Percentiles rank a stretch among this genome's conserved stretches.
These are phyloP conservation scores for Amia ocellicauda DNA, from an alignment of 2,113 vertebrate species.

Conservation along the genomic window DNA sequence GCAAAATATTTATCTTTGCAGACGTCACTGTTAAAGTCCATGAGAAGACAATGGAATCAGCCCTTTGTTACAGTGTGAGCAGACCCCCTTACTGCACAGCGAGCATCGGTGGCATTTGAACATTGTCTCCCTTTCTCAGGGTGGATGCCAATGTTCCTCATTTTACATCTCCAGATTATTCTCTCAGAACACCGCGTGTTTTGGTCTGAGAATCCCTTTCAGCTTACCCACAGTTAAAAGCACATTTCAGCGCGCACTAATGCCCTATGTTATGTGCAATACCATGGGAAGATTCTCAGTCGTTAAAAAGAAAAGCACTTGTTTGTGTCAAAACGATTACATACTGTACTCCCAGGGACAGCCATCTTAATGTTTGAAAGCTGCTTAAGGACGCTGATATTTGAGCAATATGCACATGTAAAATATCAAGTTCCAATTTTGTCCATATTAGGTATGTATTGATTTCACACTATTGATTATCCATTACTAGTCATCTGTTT, in stretches of 20 bases:
- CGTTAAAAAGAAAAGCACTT: background rate
- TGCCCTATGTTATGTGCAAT: background rate
- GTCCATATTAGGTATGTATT: conserved; percentile 55
- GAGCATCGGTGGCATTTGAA: too few relatives aligned
- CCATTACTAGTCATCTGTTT: conserved; percentile 15
- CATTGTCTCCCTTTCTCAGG: too few relatives aligned
- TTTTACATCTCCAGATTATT: too few relatives aligned
- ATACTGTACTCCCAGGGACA: conserved; percentile 16
- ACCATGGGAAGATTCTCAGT: too few relatives aligned
- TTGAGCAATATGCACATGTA: conserved; percentile 72
- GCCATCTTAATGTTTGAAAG: conserved; percentile 65
- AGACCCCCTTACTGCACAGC: too few relatives aligned
- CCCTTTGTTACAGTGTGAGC: too few relatives aligned
- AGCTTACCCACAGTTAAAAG: conserved; percentile 43
- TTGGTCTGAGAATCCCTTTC: conserved; percentile 31
- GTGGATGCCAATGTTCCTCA: too few relatives aligned
- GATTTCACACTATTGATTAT: conserved; percentile 22
- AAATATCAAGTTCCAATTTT: conserved; percentile 73
- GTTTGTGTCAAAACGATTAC: background rate
- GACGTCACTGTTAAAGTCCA: too few relatives aligned
- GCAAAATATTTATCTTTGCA: too few relatives aligned
- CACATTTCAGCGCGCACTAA: conserved; percentile 27
- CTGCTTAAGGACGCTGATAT: conserved; percentile 65
- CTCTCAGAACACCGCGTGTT: background rate
- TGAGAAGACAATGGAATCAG: too few relatives aligned